Percentiles rank a stretch among this genome's conserved stretches.
Evolutionary conservation across 1,140 invertebrate species (phyloP).

Genomic region (Phymastichus coffea): DNA sequence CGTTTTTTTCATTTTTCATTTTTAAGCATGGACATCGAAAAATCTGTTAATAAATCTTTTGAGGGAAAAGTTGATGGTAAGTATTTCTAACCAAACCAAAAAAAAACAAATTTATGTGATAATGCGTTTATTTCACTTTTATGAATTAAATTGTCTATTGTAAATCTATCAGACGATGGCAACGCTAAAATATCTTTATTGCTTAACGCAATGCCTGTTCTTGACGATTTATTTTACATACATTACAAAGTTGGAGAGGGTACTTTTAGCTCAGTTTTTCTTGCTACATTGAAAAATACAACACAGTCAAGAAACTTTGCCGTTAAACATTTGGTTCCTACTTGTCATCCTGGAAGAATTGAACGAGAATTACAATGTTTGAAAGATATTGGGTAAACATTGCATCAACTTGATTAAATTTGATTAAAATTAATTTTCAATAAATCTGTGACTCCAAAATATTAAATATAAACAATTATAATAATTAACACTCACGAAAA

Average conservation of each 20-base stretch:
- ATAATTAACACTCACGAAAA: too few relatives aligned
- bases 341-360: slow-evolving; percentile 74
- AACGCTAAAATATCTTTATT: slow-evolving; percentile 33
- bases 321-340: slow-evolving; percentile 81
- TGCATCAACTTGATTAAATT: slow-evolving; percentile 1
- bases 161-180: slow-evolving; percentile 17
- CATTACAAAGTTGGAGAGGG: slow-evolving; percentile 76
- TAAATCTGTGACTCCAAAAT: neutral
- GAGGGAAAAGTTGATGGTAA: slow-evolving; percentile 12
- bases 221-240: slow-evolving; percentile 67
- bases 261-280: slow-evolving; percentile 79
- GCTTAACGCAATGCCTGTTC: slow-evolving; percentile 55
- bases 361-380: slow-evolving; percentile 78
- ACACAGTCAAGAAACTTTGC: slow-evolving; percentile 65
- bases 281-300: slow-evolving; percentile 67
- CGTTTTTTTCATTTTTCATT: neutral
- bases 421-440: neutral
- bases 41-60: slow-evolving; percentile 4
- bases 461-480: too few relatives aligned
- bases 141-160: slow-evolving; percentile 2
- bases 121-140: neutral
- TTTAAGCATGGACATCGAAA: neutral
- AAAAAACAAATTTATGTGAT: neutral
- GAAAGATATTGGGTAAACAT: slow-evolving; percentile 73
- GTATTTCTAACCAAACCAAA: slow-evolving; percentile 6